Base-by-base conservation (phyloP, 2,888 invertebrate genomes). In the Ophion ventricosus region DNA sequence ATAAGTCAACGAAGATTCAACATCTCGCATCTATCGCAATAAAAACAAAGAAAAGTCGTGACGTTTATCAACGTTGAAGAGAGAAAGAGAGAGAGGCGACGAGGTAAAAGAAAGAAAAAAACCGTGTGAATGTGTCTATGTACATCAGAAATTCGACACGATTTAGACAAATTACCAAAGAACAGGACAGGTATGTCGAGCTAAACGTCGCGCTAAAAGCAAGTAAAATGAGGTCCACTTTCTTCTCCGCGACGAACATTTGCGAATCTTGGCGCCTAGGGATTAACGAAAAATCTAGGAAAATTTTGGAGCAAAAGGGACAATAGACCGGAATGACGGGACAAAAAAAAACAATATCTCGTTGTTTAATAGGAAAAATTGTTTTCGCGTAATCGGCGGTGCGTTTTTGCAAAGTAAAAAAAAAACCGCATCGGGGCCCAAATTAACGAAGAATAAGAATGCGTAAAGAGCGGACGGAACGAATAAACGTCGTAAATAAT, bases 361-460 rank as follows among this genome's bases (percentile, higher is more conserved):
- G 61, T 72, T 43, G 64, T 80, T 83, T 72, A 76, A 61, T 67
- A 76, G 80, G 80, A 77, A 83, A 72, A 75, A 66, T 78, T 81
- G 26, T 43, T 84, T 75, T 64, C 70, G 70, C 75, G 74, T 78
- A 81, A 74, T 77, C 66, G 69, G 61, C 70, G 54, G 57, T 69
- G 61, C 66, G 54, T 49, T 69, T 83, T 57, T 70, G 17, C 35
- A 54, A n/a, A 29, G 11, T 54, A 54, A 75, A 26, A 43, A 81
- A 54, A 75, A 26, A 43, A 81, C 35, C 59, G 40, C 76, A 49
- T 63, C 29, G 49, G 67, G 78, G 77, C 64, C 59, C 49, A 57
- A 73, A 72, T 59, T 63, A 54, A 57, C 56, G 72, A 72, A 72
- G 20, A 35, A 69, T 54, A 17, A 1, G 43, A 64, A 56, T 20